phyloP scores from a whole-genome alignment of 2,888 invertebrate genomes.

The Nephrocerus scutellatus region DNA sequence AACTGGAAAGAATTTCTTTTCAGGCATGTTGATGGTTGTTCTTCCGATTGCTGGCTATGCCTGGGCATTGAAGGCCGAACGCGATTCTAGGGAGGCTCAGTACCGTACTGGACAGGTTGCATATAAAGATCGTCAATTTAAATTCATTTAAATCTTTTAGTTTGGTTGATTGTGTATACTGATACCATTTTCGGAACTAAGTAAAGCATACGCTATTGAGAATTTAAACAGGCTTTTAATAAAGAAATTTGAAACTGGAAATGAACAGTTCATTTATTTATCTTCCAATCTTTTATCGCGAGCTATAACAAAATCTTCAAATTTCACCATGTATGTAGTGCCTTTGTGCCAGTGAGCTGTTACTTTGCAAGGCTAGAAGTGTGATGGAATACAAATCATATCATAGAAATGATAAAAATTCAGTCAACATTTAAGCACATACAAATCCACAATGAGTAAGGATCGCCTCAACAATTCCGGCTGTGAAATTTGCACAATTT shows the following conservation, averaged over 20 bases:
- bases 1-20: conserved; percentile 52
- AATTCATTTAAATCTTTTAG: conserved; percentile 53
- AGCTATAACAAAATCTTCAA: conserved; percentile 85
- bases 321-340: conserved; percentile 98
- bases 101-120: conserved; percentile 66
- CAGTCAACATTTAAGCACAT: too few relatives aligned
- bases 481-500: conserved; percentile 97
- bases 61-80: conserved; percentile 51
- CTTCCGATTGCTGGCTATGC: conserved; percentile 54
- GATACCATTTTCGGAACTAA: conserved; percentile 1
- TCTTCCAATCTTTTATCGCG: conserved; percentile 89
- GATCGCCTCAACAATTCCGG: conserved; percentile 95
- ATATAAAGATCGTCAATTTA: conserved; percentile 66
- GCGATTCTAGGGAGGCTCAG: conserved; percentile 52
- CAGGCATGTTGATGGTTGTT: conserved; percentile 51
- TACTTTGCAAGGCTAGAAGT: conserved; percentile 89
- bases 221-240: conserved; percentile 1
- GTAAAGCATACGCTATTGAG: conserved; percentile 2
- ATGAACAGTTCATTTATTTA: conserved; percentile 52
- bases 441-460: conserved; percentile 93
- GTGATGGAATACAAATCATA: too few relatives aligned
- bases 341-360: conserved; percentile 99
- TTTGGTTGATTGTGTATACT: background rate
- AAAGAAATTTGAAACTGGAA: conserved; percentile 5
- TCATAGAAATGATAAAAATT: too few relatives aligned